Base-by-base conservation (phyloP, 2,113 vertebrate species). In the Vulpes ferrilata region DNA sequence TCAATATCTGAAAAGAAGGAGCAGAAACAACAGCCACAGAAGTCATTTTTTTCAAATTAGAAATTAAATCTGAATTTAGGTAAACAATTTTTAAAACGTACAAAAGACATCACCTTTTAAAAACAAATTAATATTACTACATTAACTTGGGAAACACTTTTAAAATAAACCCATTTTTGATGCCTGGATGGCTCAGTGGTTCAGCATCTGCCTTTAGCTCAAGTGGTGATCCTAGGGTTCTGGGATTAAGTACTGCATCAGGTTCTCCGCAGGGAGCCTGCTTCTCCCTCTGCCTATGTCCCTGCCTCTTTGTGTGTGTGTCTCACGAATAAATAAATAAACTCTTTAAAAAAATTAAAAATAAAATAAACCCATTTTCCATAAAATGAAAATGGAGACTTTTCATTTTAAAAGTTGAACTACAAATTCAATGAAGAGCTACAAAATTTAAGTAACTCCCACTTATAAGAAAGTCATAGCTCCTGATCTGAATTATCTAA, bases 41-140 rank as follows among this genome's bases (percentile, higher is more conserved):
- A 69, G 90, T 88, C 22, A 11, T 93, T 79, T 88, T 60, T 69
- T 69, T 69, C 62, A 93, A 35, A 78, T 51, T 55, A 91, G 79
- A 96, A 94, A 82, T 9, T 69, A 86, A 93, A 60, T 95, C 71
- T 96, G 80, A 95, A 96, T 51, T 94, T 13, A 93, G 59, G n/a
- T 92, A 85, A 81, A 92, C 2, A 48, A 78, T 51, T 86, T 91
- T 96, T 51, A 78, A 90, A 94, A 79, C 15, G 22, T 15, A 89
- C 89, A 74, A 83, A 92, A 87, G 23, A 60, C 15, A 88, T 53
- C 25, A 96, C 6, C 30, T 88, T 23, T 93, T 60, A 65, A 94
- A 96, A 92, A 93, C 16, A 92, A 92, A 90, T 79, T 57, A 95
- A 57, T 32, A 76, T 67, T 95, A 88, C 62, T 59, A 85, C 20